A percentile compares a stretch with the other conserved stretches of the same genome.
Evolutionary conservation across 2,113 vertebrate species (phyloP).

Genomic region (Camarhynchus parvulus): DNA sequence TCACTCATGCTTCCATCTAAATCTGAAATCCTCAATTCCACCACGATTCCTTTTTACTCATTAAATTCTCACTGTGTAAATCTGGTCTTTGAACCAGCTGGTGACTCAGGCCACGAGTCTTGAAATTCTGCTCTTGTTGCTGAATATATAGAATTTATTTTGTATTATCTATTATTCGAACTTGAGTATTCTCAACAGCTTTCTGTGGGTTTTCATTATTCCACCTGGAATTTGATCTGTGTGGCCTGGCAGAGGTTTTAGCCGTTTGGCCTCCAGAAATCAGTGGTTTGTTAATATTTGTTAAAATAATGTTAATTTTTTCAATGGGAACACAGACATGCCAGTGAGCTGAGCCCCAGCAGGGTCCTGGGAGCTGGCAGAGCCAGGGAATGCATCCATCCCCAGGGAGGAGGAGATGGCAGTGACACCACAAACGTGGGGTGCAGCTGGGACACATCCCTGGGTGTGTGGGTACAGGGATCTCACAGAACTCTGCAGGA

Average conservation of each 20-base stretch:
- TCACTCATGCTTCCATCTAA: not conserved
- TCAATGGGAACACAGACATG: accelerated
- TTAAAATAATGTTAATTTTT: not conserved
- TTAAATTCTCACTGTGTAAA: not conserved
- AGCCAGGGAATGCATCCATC: not conserved
- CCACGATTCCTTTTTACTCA: not conserved
- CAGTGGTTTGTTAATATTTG: not conserved
- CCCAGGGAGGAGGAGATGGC: not conserved
- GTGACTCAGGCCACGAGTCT: not conserved
- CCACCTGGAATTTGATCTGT: not conserved
- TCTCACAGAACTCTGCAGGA: not conserved
- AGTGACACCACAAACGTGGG: accelerated
- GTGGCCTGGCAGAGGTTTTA: not conserved
- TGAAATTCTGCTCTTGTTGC: not conserved
- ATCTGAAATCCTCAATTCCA: not conserved
- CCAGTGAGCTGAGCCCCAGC: not conserved
- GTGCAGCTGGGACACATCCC: not conserved
- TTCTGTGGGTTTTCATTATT: not conserved
- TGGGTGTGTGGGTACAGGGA: accelerated
- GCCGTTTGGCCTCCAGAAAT: not conserved
- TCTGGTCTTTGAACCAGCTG: not conserved
- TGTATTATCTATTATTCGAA: not conserved
- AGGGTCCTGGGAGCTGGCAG: not conserved
- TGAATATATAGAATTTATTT: not conserved
- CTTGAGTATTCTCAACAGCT: not conserved